phyloP scores from a whole-genome alignment of 2,113 vertebrate genomes.

The Hiodon tergisus region DNA sequence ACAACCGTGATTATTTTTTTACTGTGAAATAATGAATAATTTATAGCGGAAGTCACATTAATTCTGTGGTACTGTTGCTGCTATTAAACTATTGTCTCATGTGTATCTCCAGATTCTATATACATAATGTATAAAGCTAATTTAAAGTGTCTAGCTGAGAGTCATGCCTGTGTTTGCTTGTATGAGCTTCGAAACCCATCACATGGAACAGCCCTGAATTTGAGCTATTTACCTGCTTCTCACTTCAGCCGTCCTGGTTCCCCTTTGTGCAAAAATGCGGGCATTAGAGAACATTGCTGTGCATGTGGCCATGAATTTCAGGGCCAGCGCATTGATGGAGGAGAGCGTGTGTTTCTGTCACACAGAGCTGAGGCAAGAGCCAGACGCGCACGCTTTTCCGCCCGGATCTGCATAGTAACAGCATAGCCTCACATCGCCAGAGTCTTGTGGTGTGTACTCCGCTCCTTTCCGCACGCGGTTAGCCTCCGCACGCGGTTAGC shows the following conservation, averaged over 20 bases:
- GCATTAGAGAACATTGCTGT: neutral
- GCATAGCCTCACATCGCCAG: neutral
- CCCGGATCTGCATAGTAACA: conserved; percentile 6
- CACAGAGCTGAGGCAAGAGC: neutral
- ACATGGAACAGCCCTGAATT: neutral
- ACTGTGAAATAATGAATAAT: conserved; percentile 7
- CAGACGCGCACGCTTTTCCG: neutral
- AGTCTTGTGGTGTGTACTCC: no score
- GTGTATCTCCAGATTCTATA: conserved; percentile 7
- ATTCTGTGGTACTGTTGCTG: neutral
- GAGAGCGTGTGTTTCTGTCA: neutral
- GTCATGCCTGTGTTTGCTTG: neutral
- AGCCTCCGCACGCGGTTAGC: no score
- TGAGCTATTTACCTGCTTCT: no score
- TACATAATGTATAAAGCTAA: conserved; percentile 3
- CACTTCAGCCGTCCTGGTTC: no score
- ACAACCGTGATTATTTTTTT: conserved; percentile 4
- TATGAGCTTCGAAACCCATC: neutral
- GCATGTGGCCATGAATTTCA: neutral
- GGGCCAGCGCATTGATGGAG: neutral
- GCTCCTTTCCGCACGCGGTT: no score
- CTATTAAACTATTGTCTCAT: conserved; percentile 2
- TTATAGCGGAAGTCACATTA: conserved; percentile 4
- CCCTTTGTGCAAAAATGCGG: no score
- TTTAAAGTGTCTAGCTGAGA: neutral